Percentiles rank a stretch among this genome's conserved stretches.
phyloP scores from a whole-genome alignment of 1,140 invertebrate species.

The Pachypeltis micranthus region DNA sequence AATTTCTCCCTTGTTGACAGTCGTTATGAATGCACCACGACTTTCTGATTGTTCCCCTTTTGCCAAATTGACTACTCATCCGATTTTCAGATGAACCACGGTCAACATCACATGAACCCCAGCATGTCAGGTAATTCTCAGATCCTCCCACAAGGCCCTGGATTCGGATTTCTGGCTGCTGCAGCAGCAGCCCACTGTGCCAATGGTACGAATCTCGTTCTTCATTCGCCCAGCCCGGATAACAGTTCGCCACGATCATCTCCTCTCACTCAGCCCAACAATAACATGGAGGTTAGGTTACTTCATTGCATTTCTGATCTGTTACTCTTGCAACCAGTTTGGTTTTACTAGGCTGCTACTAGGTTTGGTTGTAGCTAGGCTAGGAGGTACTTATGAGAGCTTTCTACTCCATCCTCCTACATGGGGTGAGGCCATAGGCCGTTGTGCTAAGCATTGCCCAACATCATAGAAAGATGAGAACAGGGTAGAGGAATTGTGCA shows the following conservation, averaged over 20 bases:
- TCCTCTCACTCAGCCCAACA: conserved; percentile 23
- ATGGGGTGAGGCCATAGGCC: no score
- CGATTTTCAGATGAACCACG: background rate
- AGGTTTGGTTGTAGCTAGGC: no score
- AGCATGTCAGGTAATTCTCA: background rate
- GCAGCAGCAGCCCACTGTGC: conserved; percentile 19
- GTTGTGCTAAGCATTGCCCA: no score
- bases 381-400: no score
- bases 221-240: conserved; percentile 24
- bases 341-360: no score
- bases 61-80: background rate
- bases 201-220: conserved; percentile 20
- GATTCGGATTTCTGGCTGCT: conserved; percentile 15
- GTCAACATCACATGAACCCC: background rate
- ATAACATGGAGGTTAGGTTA: conserved; percentile 25
- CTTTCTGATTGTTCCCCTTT: background rate
- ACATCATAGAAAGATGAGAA: no score
- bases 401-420: no score
- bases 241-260: conserved; percentile 24
- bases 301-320: no score
- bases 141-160: background rate
- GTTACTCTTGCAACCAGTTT: no score
- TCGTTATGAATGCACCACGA: no score
- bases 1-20: background rate
- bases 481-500: no score